A percentile compares a stretch with the other conserved stretches of the same genome.
These are phyloP conservation scores for Choristoneura fumiferana DNA, from an alignment of 1,140 invertebrate species.

Conservation along the genomic window DNA sequence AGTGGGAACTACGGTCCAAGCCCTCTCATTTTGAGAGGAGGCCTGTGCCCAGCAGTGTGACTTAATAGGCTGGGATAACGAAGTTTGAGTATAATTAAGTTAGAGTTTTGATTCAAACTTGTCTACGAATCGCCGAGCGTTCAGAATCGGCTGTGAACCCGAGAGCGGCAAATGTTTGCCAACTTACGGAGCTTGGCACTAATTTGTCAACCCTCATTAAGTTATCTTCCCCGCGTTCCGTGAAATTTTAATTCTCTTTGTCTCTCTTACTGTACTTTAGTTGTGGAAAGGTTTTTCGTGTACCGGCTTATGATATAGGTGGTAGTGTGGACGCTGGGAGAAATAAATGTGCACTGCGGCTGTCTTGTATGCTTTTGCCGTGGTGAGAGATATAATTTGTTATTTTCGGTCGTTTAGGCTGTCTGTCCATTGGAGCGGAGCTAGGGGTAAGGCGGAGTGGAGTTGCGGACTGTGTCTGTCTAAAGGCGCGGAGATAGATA, in stretches of 20 bases:
- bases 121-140: background rate
- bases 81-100: no score
- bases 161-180: constrained; percentile 31
- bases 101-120: no score
- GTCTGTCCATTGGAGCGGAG: no score
- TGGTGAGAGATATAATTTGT: background rate
- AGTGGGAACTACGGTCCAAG: no score
- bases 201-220: constrained; percentile 59
- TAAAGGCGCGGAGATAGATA: no score
- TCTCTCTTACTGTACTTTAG: constrained; percentile 26
- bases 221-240: constrained; percentile 43
- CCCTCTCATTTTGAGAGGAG: no score
- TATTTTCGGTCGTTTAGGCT: background rate
- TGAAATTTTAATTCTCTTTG: constrained; percentile 44
- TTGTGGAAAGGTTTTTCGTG: constrained; percentile 50
- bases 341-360: background rate
- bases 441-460: no score
- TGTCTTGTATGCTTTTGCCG: background rate
- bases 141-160: background rate
- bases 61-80: no score
- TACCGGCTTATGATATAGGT: constrained; percentile 42
- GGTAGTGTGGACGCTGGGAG: constrained; percentile 12
- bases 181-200: constrained; percentile 42
- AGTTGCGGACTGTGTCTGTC: no score
- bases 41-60: no score